Conservation (phyloP, 2,797 vertebrate genomes). For the Ptychadena robeensis region DNA sequence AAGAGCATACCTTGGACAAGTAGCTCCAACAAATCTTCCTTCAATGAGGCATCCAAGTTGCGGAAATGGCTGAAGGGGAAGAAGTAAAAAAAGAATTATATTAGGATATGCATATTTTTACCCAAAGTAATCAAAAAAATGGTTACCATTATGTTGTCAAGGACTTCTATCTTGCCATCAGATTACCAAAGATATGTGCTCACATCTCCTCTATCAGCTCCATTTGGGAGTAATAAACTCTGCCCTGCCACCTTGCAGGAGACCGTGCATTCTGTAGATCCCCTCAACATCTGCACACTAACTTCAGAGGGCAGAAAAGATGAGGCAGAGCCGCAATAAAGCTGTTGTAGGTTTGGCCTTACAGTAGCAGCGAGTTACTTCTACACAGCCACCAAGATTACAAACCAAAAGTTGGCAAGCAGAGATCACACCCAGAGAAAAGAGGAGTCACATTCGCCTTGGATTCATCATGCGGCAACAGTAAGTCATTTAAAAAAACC, state of each 20-base stretch:
- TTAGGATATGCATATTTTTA: no score
- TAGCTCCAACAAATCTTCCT: slow-evolving; percentile 87
- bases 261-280: slow-evolving; percentile 62
- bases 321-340: slow-evolving; percentile 33
- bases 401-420: slow-evolving; percentile 78
- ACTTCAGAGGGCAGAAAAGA: slow-evolving; percentile 17
- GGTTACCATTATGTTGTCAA: no score
- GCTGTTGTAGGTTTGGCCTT: slow-evolving; percentile 86
- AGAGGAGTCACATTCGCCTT: slow-evolving; percentile 83
- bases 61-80: slow-evolving; percentile 78
- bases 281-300: slow-evolving; percentile 50
- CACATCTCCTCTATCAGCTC: slow-evolving; percentile 64
- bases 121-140: no score
- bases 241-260: not conserved
- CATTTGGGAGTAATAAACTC: slow-evolving; percentile 63
- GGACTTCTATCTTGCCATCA: slow-evolving; percentile 2
- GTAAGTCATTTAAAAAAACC: not conserved
- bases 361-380: slow-evolving; percentile 82
- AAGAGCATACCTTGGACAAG: slow-evolving; percentile 82
- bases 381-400: slow-evolving; percentile 83
- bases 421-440: slow-evolving; percentile 70
- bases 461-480: slow-evolving; percentile 81
- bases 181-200: slow-evolving; percentile 56
- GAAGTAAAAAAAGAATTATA: no score
- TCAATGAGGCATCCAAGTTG: slow-evolving; percentile 75